Evolutionary conservation across 2,113 vertebrate genomes (phyloP), one percentile per base, ranked within the genome.

Genomic region (Tychaedon coryphoeus): DNA sequence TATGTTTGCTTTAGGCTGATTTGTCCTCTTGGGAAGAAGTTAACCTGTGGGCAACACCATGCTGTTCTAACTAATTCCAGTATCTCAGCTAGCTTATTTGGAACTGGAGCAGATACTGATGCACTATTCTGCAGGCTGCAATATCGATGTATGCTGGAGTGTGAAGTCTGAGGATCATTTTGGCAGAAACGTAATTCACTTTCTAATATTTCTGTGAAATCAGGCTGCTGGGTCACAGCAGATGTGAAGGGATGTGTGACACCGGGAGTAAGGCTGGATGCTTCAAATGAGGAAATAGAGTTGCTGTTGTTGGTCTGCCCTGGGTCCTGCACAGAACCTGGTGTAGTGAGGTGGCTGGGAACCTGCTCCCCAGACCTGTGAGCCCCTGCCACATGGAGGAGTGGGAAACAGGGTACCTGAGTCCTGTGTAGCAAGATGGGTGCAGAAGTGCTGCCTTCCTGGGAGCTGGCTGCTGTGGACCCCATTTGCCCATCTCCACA

Each of bases 1-100:
- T 92, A 54, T 73, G 50, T 60, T 94, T 90, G 88, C 91, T 94
- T 36, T 67, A 70, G 88, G 88, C 75, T 93, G 43, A 83, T 94
- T 83, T 86, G 74, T 43, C 60, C 67, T 60, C 86, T 58, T 77
- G 42, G 38, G 72, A 51, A 83, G 60, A 62, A 47, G 24, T 79
- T 95, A 93, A 76, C 67, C 79, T 90, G 31, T 74, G 64, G 61
- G 87, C 54, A 88, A 13, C 48, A 71, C 61, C 76, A 56, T 69
- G 76, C 73, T 74, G 53, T 71, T 93, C 57, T 92, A 45, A 82
- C 70, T 82, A 84, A 92, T 84, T 87, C 83, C 29, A 14, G 51
- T 57, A n/a, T 54, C 58, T 65, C 57, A 76, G 50, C 58, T 82
- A 13, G 72, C 36, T 93, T 92, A 48, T 92, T 88, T 83, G 61